Conservation (phyloP, 2,888 invertebrate genomes). For the Melanostoma scalare region DNA sequence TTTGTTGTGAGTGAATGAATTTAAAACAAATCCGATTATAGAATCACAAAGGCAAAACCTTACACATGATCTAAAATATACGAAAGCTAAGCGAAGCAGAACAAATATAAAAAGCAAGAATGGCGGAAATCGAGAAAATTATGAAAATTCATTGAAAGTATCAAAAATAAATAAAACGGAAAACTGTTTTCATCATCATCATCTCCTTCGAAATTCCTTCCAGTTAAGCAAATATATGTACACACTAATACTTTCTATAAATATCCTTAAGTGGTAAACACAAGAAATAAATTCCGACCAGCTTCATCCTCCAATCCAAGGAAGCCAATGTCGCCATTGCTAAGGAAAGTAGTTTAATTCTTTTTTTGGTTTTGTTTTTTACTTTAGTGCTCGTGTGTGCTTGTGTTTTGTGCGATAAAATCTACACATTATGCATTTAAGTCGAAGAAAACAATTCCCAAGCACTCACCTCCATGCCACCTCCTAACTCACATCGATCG, state of each 20-base stretch:
- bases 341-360: conserved; percentile 9
- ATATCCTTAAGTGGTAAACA: conserved; percentile 22
- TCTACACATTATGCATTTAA: conserved; percentile 51
- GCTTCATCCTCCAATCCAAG: not conserved
- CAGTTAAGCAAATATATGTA: conserved; percentile 9
- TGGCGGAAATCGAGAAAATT: not conserved
- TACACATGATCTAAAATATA: not conserved
- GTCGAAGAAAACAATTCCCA: conserved; percentile 22
- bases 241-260: conserved; percentile 25
- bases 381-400: not conserved
- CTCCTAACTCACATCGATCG: conserved; percentile 11
- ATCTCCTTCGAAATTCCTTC: not conserved
- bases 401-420: conserved; percentile 34
- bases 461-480: not conserved
- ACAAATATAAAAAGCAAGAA: not conserved
- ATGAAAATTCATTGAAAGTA: conserved; percentile 20
- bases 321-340: conserved; percentile 8
- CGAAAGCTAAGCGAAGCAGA: not conserved
- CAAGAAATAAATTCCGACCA: conserved; percentile 19
- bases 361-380: not conserved
- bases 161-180: not conserved
- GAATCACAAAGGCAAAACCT: not conserved
- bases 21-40: conserved; percentile 3
- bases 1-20: too few relatives aligned
- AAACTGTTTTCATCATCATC: too few relatives aligned